Evolutionary conservation across 1,140 invertebrate genomes (phyloP).

Genomic region (Caerostris extrusa): DNA sequence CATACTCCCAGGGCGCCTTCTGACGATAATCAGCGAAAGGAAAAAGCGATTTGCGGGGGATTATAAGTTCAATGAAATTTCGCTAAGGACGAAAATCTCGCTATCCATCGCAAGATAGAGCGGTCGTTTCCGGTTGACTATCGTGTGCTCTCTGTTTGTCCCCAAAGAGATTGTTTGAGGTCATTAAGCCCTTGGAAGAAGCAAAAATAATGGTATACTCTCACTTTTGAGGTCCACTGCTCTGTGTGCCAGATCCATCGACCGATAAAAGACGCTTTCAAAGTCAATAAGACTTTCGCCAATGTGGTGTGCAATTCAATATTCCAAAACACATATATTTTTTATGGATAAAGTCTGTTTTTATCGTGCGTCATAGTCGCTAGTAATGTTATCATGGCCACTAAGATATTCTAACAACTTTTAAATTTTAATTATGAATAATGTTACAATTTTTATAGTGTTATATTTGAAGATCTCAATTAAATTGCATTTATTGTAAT

Average conservation of each 20-base stretch:
- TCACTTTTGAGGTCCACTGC: constrained; percentile 14
- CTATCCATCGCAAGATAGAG: not conserved
- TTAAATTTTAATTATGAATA: too few species aligned
- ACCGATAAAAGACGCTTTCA: not conserved
- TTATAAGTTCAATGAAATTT: constrained; percentile 74
- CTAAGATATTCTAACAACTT: too few species aligned
- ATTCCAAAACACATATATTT: too few species aligned
- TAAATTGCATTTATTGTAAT: too few species aligned
- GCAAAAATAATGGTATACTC: not conserved
- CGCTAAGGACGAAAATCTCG: constrained; percentile 41
- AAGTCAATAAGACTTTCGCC: not conserved
- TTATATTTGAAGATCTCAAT: too few species aligned
- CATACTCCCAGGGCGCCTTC: not conserved
- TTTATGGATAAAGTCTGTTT: too few species aligned
- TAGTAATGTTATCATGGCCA: too few species aligned
- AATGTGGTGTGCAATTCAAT: not conserved
- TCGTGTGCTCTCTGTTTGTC: constrained; percentile 49
- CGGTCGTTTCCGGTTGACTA: constrained; percentile 69
- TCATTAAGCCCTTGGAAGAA: constrained; percentile 44
- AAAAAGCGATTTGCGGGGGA: constrained; percentile 61
- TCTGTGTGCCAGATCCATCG: not conserved
- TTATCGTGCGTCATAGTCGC: too few species aligned
- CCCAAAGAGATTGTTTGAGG: constrained; percentile 58
- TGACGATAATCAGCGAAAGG: constrained; percentile 28
- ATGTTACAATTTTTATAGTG: too few species aligned